A percentile compares a stretch with the other conserved stretches of the same genome.
These are phyloP conservation scores for Eueremaeus valkanovi DNA, from an alignment of 2,888 invertebrate genomes.

Conservation along the genomic window DNA sequence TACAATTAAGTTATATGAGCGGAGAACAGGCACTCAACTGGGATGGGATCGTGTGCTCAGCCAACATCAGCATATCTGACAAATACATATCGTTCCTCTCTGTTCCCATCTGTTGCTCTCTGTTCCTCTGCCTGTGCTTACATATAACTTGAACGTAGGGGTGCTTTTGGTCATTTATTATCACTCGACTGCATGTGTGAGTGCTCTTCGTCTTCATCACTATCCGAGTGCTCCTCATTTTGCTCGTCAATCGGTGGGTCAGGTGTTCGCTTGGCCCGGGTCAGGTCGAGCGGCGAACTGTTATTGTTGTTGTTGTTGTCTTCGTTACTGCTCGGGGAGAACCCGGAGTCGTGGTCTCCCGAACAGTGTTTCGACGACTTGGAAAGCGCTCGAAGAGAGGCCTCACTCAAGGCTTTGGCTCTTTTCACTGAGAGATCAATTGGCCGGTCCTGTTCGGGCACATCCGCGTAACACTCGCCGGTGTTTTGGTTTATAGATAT, in stretches of 20 bases:
- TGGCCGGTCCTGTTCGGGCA: slow-evolving; percentile 49
- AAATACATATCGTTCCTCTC: not conserved
- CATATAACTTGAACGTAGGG: not conserved
- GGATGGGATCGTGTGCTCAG: no score
- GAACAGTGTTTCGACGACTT: not conserved
- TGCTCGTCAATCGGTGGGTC: slow-evolving; percentile 14
- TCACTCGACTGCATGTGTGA: not conserved
- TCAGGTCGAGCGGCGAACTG: slow-evolving; percentile 42
- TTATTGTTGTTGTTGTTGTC: slow-evolving; percentile 37
- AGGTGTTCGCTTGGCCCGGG: slow-evolving; percentile 33
- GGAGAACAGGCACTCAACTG: no score
- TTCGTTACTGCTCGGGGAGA: slow-evolving; percentile 41
- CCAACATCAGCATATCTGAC: no score
- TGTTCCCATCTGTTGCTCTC: not conserved
- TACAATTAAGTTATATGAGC: not conserved
- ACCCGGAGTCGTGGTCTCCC: slow-evolving; percentile 42
- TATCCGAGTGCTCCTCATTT: slow-evolving; percentile 18
- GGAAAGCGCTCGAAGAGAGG: not conserved
- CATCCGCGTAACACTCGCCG: slow-evolving; percentile 38
- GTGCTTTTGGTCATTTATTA: not conserved
- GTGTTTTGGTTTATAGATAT: slow-evolving; percentile 37
- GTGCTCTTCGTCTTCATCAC: slow-evolving; percentile 2
- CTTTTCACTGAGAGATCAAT: slow-evolving; percentile 49
- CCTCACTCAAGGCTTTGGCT: slow-evolving; percentile 17
- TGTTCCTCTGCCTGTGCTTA: not conserved